phyloP scores from a whole-genome alignment of 2,888 invertebrate genomes.

The Limnephilus marmoratus region DNA sequence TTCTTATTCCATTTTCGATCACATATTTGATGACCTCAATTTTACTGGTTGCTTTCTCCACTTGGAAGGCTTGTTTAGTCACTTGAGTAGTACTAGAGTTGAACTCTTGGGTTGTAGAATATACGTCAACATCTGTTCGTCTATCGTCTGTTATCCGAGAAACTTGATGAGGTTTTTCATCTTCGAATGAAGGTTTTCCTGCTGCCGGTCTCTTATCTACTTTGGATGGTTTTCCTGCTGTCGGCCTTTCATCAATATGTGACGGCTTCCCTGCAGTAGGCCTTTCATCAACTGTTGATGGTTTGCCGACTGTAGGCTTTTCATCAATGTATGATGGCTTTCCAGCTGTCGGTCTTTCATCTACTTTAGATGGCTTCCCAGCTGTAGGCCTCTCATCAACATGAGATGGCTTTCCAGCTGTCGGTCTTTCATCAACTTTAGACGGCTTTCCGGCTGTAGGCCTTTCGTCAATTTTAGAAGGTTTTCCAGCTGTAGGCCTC shows the following conservation, averaged over 20 bases:
- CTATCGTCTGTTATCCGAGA: slow-evolving; percentile 51
- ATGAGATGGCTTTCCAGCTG: not conserved
- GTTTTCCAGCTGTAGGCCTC: not conserved
- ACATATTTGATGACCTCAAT: slow-evolving; percentile 76
- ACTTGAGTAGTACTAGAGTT: slow-evolving; percentile 70
- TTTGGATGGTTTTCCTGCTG: slow-evolving; percentile 48
- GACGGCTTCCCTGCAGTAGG: not conserved
- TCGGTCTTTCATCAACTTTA: not conserved
- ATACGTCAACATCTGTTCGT: slow-evolving; percentile 59
- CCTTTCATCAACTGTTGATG: not conserved
- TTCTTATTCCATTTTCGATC: slow-evolving; percentile 75
- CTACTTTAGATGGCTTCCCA: not conserved
- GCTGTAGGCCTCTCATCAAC: not conserved
- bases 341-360: not conserved
- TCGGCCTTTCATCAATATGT: slow-evolving; percentile 38
- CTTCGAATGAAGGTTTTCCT: slow-evolving; percentile 56
- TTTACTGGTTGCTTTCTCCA: slow-evolving; percentile 76
- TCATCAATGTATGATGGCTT: not conserved
- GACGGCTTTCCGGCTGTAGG: not conserved
- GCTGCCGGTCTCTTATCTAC: slow-evolving; percentile 51
- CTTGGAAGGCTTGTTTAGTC: slow-evolving; percentile 74
- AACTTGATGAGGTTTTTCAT: slow-evolving; percentile 57
- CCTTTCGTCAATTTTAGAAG: not conserved
- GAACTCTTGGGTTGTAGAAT: slow-evolving; percentile 68
- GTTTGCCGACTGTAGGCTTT: not conserved